phyloP scores from a whole-genome alignment of 2,797 vertebrate species.

The Sciaenops ocellatus region DNA sequence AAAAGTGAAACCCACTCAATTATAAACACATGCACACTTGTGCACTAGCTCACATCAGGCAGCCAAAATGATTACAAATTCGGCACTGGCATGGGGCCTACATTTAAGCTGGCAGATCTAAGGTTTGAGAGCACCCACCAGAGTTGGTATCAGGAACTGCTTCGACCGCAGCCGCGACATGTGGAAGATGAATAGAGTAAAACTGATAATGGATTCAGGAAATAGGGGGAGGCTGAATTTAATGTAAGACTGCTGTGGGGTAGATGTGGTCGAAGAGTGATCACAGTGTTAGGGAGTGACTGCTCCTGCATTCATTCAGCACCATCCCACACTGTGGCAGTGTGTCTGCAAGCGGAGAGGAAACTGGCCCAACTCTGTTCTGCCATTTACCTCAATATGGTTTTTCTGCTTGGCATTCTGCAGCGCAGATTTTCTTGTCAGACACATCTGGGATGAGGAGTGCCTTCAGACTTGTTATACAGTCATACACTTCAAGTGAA shows the following conservation, averaged over 20 bases:
- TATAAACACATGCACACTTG: constrained; percentile 29
- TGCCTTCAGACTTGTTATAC: constrained; percentile 39
- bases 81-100: neutral
- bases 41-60: constrained; percentile 46
- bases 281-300: constrained; percentile 54
- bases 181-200: constrained; percentile 70
- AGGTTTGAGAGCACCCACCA: constrained; percentile 55
- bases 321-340: constrained; percentile 44
- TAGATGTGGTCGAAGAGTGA: constrained; percentile 62
- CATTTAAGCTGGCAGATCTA: constrained; percentile 52
- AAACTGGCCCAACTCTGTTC: constrained; percentile 38
- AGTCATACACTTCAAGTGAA: constrained; percentile 8
- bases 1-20: constrained; percentile 20
- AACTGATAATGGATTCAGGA: constrained; percentile 75
- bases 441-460: constrained; percentile 40
- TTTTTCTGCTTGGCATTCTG: constrained; percentile 55
- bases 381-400: constrained; percentile 51
- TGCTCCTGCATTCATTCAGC: constrained; percentile 64
- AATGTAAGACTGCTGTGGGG: constrained; percentile 68
- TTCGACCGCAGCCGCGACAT: constrained; percentile 28
- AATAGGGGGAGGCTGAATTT: constrained; percentile 67
- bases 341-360: constrained; percentile 50
- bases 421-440: constrained; percentile 29
- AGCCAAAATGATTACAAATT: constrained; percentile 59
- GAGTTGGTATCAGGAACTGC: constrained; percentile 59